Conservation (phyloP, 2,888 invertebrate genomes). For the Drosophila pegasa region DNA sequence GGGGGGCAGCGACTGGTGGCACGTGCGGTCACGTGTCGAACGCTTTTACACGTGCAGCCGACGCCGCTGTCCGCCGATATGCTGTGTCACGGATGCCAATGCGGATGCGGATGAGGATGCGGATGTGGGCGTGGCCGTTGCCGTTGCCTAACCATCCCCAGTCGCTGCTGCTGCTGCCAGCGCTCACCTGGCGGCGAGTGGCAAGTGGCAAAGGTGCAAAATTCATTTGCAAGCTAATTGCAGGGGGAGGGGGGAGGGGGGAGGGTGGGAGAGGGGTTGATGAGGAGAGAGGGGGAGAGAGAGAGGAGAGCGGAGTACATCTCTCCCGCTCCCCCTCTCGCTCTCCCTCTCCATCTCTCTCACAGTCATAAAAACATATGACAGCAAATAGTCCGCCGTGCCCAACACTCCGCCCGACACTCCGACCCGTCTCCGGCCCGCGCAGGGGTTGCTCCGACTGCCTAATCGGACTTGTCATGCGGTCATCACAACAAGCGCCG, state of each 20-base stretch:
- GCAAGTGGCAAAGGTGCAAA: slow-evolving; percentile 34
- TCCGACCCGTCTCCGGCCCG: neutral
- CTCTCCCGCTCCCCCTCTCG: neutral
- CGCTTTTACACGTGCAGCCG: slow-evolving; percentile 73
- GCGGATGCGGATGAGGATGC: slow-evolving; percentile 18
- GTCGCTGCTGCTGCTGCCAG: no score
- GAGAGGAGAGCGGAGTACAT: no score
- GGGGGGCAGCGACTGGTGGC: slow-evolving; percentile 34
- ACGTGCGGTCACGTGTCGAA: slow-evolving; percentile 81
- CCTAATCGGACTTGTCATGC: slow-evolving; percentile 74
- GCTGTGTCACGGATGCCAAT: slow-evolving; percentile 49
- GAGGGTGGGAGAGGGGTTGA: neutral
- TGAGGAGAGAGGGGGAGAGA: no score
- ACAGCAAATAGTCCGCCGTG: slow-evolving; percentile 66
- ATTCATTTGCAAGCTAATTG: slow-evolving; percentile 70
- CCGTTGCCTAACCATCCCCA: no score
- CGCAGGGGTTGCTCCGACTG: neutral
- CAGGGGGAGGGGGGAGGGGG: slow-evolving; percentile 2
- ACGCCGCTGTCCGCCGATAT: slow-evolving; percentile 30
- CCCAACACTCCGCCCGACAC: slow-evolving; percentile 71
- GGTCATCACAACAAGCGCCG: slow-evolving; percentile 61
- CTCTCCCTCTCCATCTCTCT: neutral
- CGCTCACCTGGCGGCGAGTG: no score
- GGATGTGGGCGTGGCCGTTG: slow-evolving; percentile 48
- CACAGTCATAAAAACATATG: slow-evolving; percentile 68